Evolutionary conservation across 2,888 invertebrate genomes (phyloP).

Genomic region (Tenthredo livida): DNA sequence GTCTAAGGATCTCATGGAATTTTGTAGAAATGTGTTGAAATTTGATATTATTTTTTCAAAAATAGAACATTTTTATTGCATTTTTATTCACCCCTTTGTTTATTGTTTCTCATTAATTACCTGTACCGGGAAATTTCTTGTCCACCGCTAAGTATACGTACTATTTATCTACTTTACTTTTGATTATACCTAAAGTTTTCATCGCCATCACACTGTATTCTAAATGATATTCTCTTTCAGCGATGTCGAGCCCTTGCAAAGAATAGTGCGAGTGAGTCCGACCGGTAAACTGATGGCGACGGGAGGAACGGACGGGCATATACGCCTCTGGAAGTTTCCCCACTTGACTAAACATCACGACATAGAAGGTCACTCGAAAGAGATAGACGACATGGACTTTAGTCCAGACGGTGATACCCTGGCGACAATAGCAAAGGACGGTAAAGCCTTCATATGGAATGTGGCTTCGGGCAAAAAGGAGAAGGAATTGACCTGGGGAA

Average conservation of each 20-base stretch:
- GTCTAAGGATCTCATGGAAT: background rate
- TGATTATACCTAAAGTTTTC: background rate
- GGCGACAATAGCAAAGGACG: slow-evolving; percentile 93
- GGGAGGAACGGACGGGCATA: slow-evolving; percentile 93
- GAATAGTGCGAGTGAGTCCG: slow-evolving; percentile 90
- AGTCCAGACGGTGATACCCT: slow-evolving; percentile 88
- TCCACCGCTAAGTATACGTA: background rate
- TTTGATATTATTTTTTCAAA: background rate
- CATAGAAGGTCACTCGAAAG: slow-evolving; percentile 90
- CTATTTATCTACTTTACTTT: background rate
- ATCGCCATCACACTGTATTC: background rate
- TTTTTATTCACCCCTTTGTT: background rate
- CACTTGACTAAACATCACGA: slow-evolving; percentile 86
- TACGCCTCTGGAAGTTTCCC: slow-evolving; percentile 95
- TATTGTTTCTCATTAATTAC: background rate
- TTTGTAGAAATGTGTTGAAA: background rate
- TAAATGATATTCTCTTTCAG: slow-evolving; percentile 70
- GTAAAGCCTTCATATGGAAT: slow-evolving; percentile 90
- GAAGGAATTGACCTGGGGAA: slow-evolving; percentile 87
- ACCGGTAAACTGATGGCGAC: slow-evolving; percentile 92
- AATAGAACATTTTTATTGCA: background rate
- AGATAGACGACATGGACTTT: slow-evolving; percentile 97
- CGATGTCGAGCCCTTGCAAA: slow-evolving; percentile 89
- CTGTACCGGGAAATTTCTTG: background rate
- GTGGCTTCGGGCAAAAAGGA: slow-evolving; percentile 83